Conservation (phyloP, 2,888 invertebrate genomes). For the Deroplatys truncata region DNA sequence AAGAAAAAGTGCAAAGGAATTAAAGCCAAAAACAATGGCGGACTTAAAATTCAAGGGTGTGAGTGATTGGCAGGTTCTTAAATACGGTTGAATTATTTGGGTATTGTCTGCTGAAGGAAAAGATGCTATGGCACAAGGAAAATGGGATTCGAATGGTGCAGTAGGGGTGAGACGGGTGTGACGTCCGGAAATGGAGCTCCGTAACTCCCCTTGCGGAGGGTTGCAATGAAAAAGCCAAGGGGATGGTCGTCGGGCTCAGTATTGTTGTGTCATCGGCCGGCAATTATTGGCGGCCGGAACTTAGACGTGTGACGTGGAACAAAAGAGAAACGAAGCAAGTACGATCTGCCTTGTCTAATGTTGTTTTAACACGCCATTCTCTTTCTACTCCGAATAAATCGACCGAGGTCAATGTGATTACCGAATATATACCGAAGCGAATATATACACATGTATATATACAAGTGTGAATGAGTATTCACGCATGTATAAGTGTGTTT, state of each 20-base stretch:
- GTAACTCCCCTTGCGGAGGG: background rate
- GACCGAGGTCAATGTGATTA: background rate
- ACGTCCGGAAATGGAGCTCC: slow-evolving; percentile 1
- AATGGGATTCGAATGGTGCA: background rate
- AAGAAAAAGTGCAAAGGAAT: too few species aligned
- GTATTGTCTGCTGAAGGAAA: background rate
- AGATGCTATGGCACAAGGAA: background rate
- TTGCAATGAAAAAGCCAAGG: background rate
- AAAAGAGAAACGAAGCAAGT: background rate
- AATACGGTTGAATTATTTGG: background rate
- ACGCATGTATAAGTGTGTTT: too few species aligned
- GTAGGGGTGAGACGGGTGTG: background rate
- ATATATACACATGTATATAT: too few species aligned
- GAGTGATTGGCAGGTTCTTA: too few species aligned
- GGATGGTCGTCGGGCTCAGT: background rate
- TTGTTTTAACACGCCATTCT: background rate
- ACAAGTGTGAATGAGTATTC: too few species aligned
- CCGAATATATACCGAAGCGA: background rate
- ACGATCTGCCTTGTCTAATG: background rate
- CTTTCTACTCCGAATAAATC: background rate
- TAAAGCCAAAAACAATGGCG: too few species aligned
- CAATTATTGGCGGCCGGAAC: slow-evolving; percentile 14
- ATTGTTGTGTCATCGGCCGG: slow-evolving; percentile 15
- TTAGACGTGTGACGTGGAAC: background rate
- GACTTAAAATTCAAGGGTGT: too few species aligned